phyloP scores from a whole-genome alignment of 2,113 vertebrate genomes.

The Trinectes maculatus region DNA sequence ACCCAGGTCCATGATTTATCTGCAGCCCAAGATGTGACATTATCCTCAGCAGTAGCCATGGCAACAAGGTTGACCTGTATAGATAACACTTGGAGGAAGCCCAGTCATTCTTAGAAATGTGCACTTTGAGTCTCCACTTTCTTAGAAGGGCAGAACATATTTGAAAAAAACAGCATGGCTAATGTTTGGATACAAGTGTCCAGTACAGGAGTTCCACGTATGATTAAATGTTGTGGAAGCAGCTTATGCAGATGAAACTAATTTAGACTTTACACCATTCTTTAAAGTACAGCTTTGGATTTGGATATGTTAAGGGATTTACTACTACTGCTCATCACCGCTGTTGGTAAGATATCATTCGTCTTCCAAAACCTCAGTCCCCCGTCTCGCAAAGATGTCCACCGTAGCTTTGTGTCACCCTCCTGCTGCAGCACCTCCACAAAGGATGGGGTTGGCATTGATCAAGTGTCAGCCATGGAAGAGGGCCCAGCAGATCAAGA shows the following conservation, averaged over 20 bases:
- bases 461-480: slow-evolving; percentile 53
- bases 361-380: not conserved
- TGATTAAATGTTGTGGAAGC: not conserved
- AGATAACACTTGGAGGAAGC: not conserved
- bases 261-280: too few relatives aligned
- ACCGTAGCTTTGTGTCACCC: not conserved
- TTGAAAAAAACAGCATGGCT: too few relatives aligned
- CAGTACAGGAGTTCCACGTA: not conserved
- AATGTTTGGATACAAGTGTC: not conserved
- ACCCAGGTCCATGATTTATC: not conserved
- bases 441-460: slow-evolving; percentile 27
- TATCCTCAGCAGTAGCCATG: not conserved
- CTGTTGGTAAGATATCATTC: not conserved
- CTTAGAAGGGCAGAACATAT: too few relatives aligned
- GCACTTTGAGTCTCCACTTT: too few relatives aligned
- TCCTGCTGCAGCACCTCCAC: slow-evolving; percentile 35
- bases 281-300: too few relatives aligned
- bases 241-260: too few relatives aligned
- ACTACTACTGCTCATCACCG: not conserved
- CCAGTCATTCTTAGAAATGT: not conserved
- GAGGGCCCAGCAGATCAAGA: slow-evolving; percentile 33
- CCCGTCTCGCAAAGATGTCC: not conserved
- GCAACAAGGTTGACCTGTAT: not conserved
- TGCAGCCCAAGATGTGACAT: not conserved
- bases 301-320: not conserved